Evolutionary conservation across 2,797 vertebrate species (phyloP).

Genomic region (Chloroceryle amazona): DNA sequence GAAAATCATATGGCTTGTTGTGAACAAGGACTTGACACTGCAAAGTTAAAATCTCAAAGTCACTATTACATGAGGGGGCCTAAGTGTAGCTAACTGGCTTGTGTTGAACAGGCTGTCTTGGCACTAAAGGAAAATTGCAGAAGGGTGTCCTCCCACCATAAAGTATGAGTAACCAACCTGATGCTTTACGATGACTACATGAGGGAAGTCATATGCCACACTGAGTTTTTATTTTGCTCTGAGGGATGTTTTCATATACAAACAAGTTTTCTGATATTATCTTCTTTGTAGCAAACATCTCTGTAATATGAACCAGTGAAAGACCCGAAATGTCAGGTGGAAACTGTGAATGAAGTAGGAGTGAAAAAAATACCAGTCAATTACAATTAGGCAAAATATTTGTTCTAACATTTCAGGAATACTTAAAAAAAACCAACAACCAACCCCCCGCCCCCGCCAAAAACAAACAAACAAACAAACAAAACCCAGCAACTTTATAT

Average conservation of each 20-base stretch:
- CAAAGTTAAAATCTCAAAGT: not conserved
- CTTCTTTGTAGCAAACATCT: not conserved
- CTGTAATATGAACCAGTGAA: not conserved
- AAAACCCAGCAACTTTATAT: not conserved
- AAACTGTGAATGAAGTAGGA: not conserved
- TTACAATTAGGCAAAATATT: not conserved
- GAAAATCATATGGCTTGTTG: constrained; percentile 45
- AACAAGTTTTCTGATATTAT: not conserved
- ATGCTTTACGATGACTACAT: not conserved
- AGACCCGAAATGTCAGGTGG: not conserved
- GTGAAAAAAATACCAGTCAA: not conserved
- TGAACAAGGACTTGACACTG: constrained; percentile 37
- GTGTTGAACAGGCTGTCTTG: constrained; percentile 18
- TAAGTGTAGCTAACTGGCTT: not conserved
- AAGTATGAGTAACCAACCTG: constrained; percentile 30
- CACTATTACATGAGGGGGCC: constrained; percentile 14
- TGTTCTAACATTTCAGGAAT: not conserved
- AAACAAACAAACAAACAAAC: too few species aligned
- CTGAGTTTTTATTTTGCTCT: not conserved
- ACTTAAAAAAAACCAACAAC: not conserved
- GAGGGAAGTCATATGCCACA: constrained; percentile 40
- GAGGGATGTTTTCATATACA: not conserved
- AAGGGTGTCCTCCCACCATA: constrained; percentile 46
- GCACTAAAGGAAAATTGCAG: not conserved
- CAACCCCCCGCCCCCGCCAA: too few species aligned